phyloP scores from a whole-genome alignment of 1,140 invertebrate genomes.

The Mesaphorura yosii region DNA sequence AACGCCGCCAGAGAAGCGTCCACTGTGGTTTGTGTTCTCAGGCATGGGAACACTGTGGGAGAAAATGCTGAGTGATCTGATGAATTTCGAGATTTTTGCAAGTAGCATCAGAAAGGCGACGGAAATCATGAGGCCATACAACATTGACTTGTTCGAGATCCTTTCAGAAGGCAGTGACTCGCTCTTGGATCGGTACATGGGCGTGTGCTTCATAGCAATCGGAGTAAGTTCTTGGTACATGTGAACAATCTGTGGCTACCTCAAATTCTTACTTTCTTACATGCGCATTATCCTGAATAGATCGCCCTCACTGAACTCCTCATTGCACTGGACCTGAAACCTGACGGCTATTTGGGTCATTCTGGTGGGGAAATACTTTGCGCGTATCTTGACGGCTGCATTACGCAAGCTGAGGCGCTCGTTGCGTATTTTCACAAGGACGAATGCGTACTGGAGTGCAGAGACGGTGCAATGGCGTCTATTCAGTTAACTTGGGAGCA shows the following conservation, averaged over 20 bases:
- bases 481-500: conserved; percentile 78
- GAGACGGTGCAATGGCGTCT: conserved; percentile 69
- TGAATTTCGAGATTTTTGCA: conserved; percentile 65
- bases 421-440: conserved; percentile 63
- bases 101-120: conserved; percentile 61
- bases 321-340: conserved; percentile 57
- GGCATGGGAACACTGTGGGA: conserved; percentile 96
- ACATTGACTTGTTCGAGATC: conserved; percentile 66
- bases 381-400: conserved; percentile 89
- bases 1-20: too few relatives aligned
- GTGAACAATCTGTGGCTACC: too few relatives aligned
- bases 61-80: conserved; percentile 76
- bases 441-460: conserved; percentile 6
- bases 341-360: conserved; percentile 90
- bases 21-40: conserved; percentile 81
- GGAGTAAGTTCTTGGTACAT: conserved; percentile 1
- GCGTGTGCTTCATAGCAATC: not conserved
- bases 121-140: conserved; percentile 58
- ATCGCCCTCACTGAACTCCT: conserved; percentile 37
- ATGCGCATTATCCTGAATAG: not conserved
- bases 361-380: conserved; percentile 90
- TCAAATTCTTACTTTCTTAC: too few relatives aligned
- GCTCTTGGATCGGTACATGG: not conserved
- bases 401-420: conserved; percentile 84
- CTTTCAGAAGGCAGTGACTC: conserved; percentile 38